A percentile compares a stretch with the other conserved stretches of the same genome.
phyloP scores from a whole-genome alignment of 2,888 invertebrate genomes.

The Eristalinus aeneus region DNA sequence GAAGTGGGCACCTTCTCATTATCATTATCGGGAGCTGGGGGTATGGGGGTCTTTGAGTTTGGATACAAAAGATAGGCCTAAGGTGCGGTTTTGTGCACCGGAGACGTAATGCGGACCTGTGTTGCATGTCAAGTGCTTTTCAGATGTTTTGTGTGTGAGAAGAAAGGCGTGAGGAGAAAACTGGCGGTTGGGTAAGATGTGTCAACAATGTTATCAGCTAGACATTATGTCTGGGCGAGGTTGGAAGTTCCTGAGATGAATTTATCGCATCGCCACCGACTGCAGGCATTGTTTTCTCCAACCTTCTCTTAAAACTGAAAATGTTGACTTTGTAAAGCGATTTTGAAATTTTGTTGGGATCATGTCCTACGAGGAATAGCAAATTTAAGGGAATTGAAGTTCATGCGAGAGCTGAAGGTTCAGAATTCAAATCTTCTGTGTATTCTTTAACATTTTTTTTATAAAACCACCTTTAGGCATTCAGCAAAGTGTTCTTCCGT shows the following conservation, averaged over 20 bases:
- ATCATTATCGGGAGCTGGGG: neutral
- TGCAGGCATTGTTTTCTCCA: too few species aligned
- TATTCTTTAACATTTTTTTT: too few species aligned
- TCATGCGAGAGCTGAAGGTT: too few species aligned
- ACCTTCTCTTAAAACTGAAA: too few species aligned
- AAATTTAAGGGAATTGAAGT: too few species aligned
- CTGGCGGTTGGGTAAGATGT: neutral
- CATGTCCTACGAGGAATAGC: too few species aligned
- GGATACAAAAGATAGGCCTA: neutral
- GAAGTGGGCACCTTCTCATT: neutral
- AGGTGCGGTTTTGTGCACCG: neutral
- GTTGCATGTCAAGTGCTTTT: neutral
- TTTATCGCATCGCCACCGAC: too few species aligned
- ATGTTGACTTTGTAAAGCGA: too few species aligned
- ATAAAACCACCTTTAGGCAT: too few species aligned
- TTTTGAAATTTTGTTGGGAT: too few species aligned
- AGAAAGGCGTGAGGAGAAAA: neutral
- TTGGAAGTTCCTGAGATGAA: neutral
- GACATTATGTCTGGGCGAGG: neutral
- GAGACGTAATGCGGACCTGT: neutral
- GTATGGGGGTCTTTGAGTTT: neutral
- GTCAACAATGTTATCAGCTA: neutral
- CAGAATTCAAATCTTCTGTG: too few species aligned
- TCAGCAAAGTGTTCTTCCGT: too few species aligned
- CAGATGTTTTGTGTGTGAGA: neutral